These are phyloP conservation scores for Coreoperca whiteheadi DNA, from an alignment of 2,113 vertebrate species.

Conservation along the genomic window DNA sequence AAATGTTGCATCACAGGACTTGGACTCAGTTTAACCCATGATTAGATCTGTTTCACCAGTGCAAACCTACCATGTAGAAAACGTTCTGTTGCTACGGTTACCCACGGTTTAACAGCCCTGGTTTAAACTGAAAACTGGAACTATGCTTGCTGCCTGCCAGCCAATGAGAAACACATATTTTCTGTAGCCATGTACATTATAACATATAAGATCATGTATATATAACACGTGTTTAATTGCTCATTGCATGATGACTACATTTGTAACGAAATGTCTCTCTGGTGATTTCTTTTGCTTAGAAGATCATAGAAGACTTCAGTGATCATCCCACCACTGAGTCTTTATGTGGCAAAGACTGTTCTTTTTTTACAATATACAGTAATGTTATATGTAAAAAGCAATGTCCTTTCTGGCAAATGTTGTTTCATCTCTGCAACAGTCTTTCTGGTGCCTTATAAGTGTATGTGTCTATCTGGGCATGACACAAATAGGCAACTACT, in stretches of 20 bases:
- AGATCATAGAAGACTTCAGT: neutral
- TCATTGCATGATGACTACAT: too few relatives aligned
- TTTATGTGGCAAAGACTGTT: neutral
- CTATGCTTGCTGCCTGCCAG: neutral
- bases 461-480: neutral
- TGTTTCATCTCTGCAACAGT: neutral
- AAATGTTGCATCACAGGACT: conserved; percentile 54
- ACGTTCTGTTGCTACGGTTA: neutral
- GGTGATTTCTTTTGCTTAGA: neutral
- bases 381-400: neutral
- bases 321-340: neutral
- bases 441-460: conserved; percentile 1
- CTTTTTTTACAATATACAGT: neutral
- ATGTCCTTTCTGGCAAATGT: neutral
- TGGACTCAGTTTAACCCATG: neutral
- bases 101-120: neutral
- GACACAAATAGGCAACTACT: neutral
- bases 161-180: neutral
- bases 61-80: neutral
- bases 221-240: neutral
- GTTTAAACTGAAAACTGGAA: neutral
- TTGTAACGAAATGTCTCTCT: neutral
- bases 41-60: neutral
- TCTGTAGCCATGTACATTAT: neutral
- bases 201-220: neutral